A percentile compares a stretch with the other conserved stretches of the same genome.
phyloP scores from a whole-genome alignment of 2,113 vertebrate species.

The Eupsittula cactorum region DNA sequence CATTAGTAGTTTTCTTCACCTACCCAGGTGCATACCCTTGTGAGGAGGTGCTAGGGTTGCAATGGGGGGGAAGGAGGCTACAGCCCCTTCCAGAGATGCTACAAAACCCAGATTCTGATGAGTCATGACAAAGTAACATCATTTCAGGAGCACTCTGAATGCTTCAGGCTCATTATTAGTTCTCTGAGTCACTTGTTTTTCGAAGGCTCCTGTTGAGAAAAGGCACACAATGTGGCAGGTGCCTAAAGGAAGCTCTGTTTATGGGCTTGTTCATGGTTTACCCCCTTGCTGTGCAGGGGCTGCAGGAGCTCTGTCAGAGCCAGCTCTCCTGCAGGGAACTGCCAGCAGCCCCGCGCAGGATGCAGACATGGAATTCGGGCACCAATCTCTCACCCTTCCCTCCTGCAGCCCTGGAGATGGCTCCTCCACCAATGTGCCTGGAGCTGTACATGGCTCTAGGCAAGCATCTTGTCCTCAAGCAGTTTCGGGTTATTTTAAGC shows the following conservation, averaged over 20 bases:
- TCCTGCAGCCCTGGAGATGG: neutral
- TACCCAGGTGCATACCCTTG: neutral
- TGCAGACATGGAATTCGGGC: fast-evolving
- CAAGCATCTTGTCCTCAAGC: fast-evolving
- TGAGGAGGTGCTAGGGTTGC: neutral
- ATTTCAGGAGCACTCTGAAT: neutral
- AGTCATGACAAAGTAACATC: neutral
- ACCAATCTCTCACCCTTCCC: fast-evolving
- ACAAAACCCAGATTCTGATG: neutral
- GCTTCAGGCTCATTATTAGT: neutral
- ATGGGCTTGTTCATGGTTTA: neutral
- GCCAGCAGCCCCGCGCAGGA: fast-evolving
- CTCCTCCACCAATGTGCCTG: neutral
- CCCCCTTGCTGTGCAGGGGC: neutral
- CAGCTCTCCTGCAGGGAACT: neutral
- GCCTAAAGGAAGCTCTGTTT: neutral
- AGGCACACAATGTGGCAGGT: neutral
- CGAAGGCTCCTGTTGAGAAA: neutral
- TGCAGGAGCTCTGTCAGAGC: fast-evolving
- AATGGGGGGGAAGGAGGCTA: neutral
- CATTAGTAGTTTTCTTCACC: neutral
- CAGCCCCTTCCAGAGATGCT: neutral
- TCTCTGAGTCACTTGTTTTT: conserved; percentile 1
- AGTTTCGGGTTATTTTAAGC: neutral
- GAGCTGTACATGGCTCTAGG: neutral